Evolutionary conservation across 2,113 vertebrate genomes (phyloP).

Genomic region (Carlito syrichta): DNA sequence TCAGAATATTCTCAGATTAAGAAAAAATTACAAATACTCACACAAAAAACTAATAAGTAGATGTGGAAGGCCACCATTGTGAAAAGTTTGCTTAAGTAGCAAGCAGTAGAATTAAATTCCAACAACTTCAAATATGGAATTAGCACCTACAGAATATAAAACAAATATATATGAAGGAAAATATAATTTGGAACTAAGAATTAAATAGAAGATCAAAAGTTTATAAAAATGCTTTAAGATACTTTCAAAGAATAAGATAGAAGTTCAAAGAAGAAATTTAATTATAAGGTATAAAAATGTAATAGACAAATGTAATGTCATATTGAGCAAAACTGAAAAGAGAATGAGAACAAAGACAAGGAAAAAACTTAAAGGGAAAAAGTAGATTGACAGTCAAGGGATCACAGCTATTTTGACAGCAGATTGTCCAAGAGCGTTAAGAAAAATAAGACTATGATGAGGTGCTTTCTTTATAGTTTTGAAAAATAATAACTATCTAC

Average conservation of each 20-base stretch:
- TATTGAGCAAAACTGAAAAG: background rate
- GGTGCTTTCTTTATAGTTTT: background rate
- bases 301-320: background rate
- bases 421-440: background rate
- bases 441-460: background rate
- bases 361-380: background rate
- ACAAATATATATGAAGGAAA: background rate
- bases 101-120: background rate
- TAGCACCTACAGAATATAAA: background rate
- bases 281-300: background rate
- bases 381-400: background rate
- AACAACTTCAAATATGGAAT: background rate
- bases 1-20: background rate
- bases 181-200: background rate
- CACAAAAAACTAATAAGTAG: background rate
- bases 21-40: background rate
- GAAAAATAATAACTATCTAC: background rate
- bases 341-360: background rate
- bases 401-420: background rate
- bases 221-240: background rate
- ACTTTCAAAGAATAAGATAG: background rate
- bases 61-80: background rate
- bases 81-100: background rate
- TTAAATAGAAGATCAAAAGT: background rate
- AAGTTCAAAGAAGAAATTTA: background rate